Evolutionary conservation across 2,113 vertebrate genomes (phyloP), one percentile per base, ranked within the genome.

Genomic region (Apaloderma vittatum): DNA sequence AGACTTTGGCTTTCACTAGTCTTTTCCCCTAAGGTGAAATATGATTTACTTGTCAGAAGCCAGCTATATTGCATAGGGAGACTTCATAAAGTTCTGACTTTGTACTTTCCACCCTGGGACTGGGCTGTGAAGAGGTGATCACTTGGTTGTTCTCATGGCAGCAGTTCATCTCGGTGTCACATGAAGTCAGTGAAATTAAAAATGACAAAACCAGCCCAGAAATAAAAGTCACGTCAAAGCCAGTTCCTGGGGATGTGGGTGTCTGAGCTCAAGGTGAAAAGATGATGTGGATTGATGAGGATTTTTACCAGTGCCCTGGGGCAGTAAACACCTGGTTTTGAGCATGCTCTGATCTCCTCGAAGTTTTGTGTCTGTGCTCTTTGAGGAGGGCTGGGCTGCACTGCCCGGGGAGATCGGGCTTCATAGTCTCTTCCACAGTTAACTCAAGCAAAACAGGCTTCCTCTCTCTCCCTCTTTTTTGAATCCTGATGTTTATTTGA

Each of bases 401-500:
- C n/a, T 29, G 52, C 62, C 4, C 63, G 70, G 72, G 46, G 58
- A 2, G 2, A 40, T 40, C 40, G 40, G 20, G 26, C 68, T 45
- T 29, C 11, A 40, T 21, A 32, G 27, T 23, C 55, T 78, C 19
- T 68, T 79, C 40, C 72, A 74, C 26, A 17, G 43, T 43, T 29
- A 57, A 61, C 46, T 84, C 70, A 36, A 75, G 88, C 40, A 67
- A 79, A 86, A 52, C 67, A 72, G 34, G 17, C 65, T 89, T 96
- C 85, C 88, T 67, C 62, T 27, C 29, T 45, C 45, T 87, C 46
- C 9, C 19, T 90, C 55, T 67, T 88, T 80, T 68, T 46, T 91
- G 66, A 94, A 92, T 24, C 48, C n/a, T 89, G 48, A 26, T 96
- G 88, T 96, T 97, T 94, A 84, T 91, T 96, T 97, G 92, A 82